Conservation (phyloP, 2,797 vertebrate genomes). For the Sebastiscus tertius region DNA sequence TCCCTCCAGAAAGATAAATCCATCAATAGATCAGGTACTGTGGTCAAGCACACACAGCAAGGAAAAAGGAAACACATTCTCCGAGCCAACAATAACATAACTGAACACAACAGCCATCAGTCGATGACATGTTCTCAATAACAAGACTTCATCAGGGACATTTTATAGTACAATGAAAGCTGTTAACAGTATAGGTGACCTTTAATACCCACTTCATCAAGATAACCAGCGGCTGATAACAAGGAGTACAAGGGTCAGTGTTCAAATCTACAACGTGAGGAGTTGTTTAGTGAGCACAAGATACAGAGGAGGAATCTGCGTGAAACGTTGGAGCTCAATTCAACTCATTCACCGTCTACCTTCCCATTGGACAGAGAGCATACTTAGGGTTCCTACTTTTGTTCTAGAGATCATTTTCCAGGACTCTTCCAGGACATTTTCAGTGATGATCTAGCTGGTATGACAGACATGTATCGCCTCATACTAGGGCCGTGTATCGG, state of each 20-base stretch:
- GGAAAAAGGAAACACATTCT: neutral
- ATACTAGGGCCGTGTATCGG: too few species aligned
- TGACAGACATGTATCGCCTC: accelerated
- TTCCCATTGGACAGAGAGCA: neutral
- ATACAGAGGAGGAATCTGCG: neutral
- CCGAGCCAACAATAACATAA: neutral
- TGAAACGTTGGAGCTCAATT: neutral
- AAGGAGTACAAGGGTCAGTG: neutral
- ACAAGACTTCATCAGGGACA: neutral
- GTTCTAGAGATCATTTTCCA: too few species aligned
- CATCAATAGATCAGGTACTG: slow-evolving; percentile 8
- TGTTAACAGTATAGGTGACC: neutral
- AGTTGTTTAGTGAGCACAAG: neutral
- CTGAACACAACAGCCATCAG: neutral
- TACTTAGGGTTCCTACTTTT: too few species aligned
- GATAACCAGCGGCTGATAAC: neutral
- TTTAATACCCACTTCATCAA: neutral
- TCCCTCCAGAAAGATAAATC: slow-evolving; percentile 17
- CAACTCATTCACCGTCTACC: neutral
- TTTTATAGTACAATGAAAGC: neutral
- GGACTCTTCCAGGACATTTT: too few species aligned
- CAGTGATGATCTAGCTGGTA: too few species aligned
- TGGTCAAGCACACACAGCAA: slow-evolving; percentile 9
- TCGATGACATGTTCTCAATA: neutral
- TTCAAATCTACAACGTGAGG: neutral